These are phyloP conservation scores for Gymnocheta viridis DNA, from an alignment of 2,888 invertebrate genomes.

Conservation along the genomic window DNA sequence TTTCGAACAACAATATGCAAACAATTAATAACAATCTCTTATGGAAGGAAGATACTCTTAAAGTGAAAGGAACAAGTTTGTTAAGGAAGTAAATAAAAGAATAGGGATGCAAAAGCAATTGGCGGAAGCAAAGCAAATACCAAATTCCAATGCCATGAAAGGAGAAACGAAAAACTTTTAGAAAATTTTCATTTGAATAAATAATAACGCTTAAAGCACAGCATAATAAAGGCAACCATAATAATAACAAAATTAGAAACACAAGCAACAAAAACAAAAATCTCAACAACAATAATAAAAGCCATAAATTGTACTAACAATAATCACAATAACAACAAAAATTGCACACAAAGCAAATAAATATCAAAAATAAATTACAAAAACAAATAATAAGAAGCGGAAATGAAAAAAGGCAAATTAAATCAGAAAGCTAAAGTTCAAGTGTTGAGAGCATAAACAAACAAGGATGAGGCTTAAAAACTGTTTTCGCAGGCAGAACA, in stretches of 20 bases:
- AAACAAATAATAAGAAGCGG: slow-evolving; percentile 23
- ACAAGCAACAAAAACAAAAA: slow-evolving; percentile 2
- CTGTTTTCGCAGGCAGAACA: neutral
- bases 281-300: slow-evolving; percentile 9
- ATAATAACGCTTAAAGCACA: slow-evolving; percentile 48
- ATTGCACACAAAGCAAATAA: neutral
- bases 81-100: neutral
- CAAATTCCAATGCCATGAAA: neutral
- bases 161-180: slow-evolving; percentile 1
- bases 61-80: neutral
- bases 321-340: too few relatives aligned
- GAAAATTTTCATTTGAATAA: slow-evolving; percentile 37
- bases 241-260: slow-evolving; percentile 10
- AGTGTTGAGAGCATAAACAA: neutral
- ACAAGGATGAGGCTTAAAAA: neutral
- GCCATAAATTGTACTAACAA: neutral
- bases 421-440: slow-evolving; percentile 47
- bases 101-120: neutral
- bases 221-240: neutral
- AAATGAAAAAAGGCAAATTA: slow-evolving; percentile 43
- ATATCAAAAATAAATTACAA: neutral
- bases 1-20: neutral
- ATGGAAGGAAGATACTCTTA: neutral
- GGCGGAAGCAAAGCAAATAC: neutral
- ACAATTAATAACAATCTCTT: slow-evolving; percentile 10